Conservation (phyloP, 2,113 vertebrate species). For the Plecturocebus donacophilus region DNA sequence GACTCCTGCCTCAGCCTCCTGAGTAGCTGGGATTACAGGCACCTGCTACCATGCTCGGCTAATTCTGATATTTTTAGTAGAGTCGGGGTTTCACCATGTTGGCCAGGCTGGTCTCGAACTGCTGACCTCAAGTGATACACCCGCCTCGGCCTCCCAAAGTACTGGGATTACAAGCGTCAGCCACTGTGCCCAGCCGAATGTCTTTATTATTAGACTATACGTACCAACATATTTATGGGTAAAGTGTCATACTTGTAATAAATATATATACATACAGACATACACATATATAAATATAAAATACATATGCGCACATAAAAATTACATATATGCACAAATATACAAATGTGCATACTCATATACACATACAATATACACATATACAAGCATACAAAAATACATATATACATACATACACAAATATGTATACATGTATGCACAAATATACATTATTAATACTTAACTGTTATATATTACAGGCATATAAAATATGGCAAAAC, state of each 20-base stretch:
- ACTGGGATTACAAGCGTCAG: too few species aligned
- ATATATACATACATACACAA: not conserved
- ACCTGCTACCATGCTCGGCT: too few species aligned
- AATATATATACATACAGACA: not conserved
- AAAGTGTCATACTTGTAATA: not conserved
- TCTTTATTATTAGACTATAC: not conserved
- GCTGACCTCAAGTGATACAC: too few species aligned
- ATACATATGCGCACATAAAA: not conserved
- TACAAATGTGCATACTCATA: not conserved
- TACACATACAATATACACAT: not conserved
- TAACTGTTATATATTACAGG: not conserved
- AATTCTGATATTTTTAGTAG: too few species aligned
- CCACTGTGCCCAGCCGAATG: not conserved
- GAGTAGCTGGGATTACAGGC: too few species aligned
- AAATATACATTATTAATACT: not conserved
- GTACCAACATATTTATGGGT: not conserved
- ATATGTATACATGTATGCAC: not conserved
- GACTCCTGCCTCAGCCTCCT: too few species aligned
- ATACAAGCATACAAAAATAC: not conserved
- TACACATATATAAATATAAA: not conserved
- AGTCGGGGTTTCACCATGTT: too few species aligned
- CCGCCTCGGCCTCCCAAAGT: too few species aligned
- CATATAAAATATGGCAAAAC: not conserved
- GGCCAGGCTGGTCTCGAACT: too few species aligned
- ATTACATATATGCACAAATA: not conserved